Evolutionary conservation across 2,113 vertebrate species (phyloP).

Genomic region (Bos taurus): DNA sequence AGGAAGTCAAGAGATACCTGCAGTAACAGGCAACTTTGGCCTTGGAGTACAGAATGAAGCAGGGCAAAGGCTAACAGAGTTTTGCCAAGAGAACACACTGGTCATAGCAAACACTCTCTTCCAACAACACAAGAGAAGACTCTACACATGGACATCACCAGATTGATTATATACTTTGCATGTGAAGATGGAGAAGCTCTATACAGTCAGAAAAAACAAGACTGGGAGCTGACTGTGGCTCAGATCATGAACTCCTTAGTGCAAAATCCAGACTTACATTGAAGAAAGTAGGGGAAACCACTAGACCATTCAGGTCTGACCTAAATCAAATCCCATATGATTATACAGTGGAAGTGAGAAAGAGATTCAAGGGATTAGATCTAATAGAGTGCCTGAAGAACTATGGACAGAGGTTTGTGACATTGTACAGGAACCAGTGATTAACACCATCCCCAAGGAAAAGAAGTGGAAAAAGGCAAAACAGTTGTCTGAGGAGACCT

Average conservation of each 20-base stretch:
- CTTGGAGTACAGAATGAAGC: background rate
- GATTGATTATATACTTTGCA: background rate
- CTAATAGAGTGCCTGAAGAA: background rate
- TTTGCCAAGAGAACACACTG: background rate
- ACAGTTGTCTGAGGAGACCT: background rate
- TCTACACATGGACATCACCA: background rate
- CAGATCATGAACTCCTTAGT: background rate
- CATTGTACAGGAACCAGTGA: background rate
- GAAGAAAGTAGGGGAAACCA: background rate
- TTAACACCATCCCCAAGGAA: background rate
- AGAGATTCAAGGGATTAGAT: background rate
- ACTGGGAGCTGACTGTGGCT: background rate
- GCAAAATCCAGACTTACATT: background rate
- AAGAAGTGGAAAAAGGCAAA: background rate
- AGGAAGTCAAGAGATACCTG: background rate
- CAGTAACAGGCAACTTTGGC: background rate
- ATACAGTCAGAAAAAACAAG: background rate
- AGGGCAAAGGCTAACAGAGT: background rate
- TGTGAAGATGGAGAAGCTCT: background rate
- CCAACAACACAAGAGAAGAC: background rate
- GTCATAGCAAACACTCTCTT: background rate
- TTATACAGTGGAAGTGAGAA: background rate
- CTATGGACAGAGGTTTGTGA: background rate
- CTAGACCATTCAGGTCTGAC: background rate
- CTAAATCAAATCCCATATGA: background rate